Evolutionary conservation across 1,140 invertebrate genomes (phyloP).

Genomic region (Tetragnatha versicolor): DNA sequence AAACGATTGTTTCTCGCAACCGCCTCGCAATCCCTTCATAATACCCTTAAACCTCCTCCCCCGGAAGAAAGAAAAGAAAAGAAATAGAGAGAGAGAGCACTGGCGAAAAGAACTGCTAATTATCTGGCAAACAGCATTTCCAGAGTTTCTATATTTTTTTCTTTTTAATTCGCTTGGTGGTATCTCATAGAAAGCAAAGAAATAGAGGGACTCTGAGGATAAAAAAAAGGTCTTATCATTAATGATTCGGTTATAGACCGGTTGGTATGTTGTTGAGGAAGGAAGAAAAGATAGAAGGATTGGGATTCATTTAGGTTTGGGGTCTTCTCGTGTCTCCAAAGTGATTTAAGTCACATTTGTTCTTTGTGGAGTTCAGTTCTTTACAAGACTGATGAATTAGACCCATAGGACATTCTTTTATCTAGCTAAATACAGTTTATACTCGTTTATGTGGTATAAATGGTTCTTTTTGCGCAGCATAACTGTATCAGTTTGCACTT

Average conservation of each 20-base stretch:
- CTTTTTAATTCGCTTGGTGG: conserved; percentile 29
- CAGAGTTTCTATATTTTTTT: not conserved
- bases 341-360: conserved; percentile 23
- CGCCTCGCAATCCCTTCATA: conserved; percentile 7
- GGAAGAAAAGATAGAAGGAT: not conserved
- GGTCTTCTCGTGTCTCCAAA: not conserved
- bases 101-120: conserved; percentile 43
- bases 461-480: no score
- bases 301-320: not conserved
- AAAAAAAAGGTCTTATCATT: conserved; percentile 34
- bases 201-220: not conserved
- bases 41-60: conserved; percentile 6
- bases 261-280: conserved; percentile 3
- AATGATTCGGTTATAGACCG: conserved; percentile 15
- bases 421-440: no score
- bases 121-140: conserved; percentile 42
- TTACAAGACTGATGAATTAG: not conserved
- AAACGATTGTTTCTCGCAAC: conserved; percentile 17
- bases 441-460: no score
- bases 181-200: not conserved
- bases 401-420: no score
- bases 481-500: no score
- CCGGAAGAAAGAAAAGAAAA: not conserved
- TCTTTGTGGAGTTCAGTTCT: not conserved
- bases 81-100: not conserved